Percentiles rank a stretch among this genome's conserved stretches.
These are phyloP conservation scores for Drosophila mayaguana DNA, from an alignment of 2,888 invertebrate species.

Conservation along the genomic window DNA sequence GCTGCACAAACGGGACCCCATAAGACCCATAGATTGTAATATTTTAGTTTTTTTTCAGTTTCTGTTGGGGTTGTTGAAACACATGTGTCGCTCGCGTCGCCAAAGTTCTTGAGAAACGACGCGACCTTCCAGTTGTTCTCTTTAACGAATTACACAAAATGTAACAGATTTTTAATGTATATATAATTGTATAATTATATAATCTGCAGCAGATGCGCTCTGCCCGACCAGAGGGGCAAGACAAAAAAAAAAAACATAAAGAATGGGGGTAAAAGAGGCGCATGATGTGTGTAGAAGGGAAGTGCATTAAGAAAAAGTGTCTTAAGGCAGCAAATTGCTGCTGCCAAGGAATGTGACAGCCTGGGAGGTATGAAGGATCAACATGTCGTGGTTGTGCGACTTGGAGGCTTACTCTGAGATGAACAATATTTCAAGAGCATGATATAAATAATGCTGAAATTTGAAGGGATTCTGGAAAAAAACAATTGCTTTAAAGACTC, in stretches of 20 bases:
- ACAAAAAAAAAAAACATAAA: not conserved
- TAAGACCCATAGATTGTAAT: conserved; percentile 13
- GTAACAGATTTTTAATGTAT: conserved; percentile 78
- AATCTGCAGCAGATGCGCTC: conserved; percentile 68
- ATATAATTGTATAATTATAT: conserved; percentile 80
- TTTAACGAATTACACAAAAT: conserved; percentile 64
- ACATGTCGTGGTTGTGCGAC: conserved; percentile 43
- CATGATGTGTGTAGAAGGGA: conserved; percentile 15
- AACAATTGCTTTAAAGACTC: not conserved
- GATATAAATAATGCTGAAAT: not conserved
- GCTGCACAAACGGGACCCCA: conserved; percentile 18
- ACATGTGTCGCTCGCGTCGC: conserved; percentile 47
- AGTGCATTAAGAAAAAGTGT: conserved; percentile 48
- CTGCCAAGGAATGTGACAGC: conserved; percentile 39
- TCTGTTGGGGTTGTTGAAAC: conserved; percentile 45
- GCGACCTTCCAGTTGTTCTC: conserved; percentile 18
- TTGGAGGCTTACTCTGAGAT: conserved; percentile 1
- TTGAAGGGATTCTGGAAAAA: not conserved
- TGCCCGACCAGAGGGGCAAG: not conserved
- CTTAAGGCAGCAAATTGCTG: conserved; percentile 29
- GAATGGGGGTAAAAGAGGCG: conserved; percentile 9
- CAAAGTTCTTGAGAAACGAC: conserved; percentile 48
- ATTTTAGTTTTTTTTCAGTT: not conserved
- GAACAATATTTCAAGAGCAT: conserved; percentile 28
- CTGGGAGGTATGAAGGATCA: conserved; percentile 46